phyloP scores from a whole-genome alignment of 2,888 invertebrate species.

The Ypsolopha sequella region DNA sequence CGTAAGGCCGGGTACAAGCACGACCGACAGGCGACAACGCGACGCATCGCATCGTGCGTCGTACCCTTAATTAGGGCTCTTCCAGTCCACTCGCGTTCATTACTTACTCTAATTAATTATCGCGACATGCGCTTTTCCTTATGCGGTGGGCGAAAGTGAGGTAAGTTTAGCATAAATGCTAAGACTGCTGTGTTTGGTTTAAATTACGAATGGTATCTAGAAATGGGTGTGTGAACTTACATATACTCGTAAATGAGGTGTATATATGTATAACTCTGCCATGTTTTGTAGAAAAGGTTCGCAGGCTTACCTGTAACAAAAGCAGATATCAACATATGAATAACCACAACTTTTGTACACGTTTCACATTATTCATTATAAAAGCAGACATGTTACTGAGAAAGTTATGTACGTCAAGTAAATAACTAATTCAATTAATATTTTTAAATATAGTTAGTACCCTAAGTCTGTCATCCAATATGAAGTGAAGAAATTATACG shows the following conservation, averaged over 20 bases:
- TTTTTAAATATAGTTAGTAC: too few relatives aligned
- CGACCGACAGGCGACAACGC: too few relatives aligned
- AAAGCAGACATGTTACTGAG: not conserved
- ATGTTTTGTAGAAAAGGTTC: not conserved
- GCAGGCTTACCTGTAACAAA: not conserved
- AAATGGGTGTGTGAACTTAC: not conserved
- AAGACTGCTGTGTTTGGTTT: too few relatives aligned
- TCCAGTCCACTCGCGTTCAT: slow-evolving; percentile 37
- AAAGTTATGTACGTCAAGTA: too few relatives aligned
- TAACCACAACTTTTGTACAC: too few relatives aligned
- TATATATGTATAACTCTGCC: not conserved
- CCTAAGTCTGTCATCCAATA: too few relatives aligned
- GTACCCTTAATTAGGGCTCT: slow-evolving; percentile 6
- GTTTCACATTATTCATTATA: too few relatives aligned
- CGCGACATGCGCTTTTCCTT: slow-evolving; percentile 49
- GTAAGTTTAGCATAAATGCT: too few relatives aligned
- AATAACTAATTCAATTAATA: too few relatives aligned
- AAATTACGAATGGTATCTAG: too few relatives aligned
- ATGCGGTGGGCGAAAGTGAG: slow-evolving; percentile 38
- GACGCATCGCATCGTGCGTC: not conserved
- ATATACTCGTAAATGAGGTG: not conserved
- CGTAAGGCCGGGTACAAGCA: too few relatives aligned
- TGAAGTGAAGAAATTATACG: too few relatives aligned
- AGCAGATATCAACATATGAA: not conserved
- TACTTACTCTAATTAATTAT: slow-evolving; percentile 52